Evolutionary conservation across 1,140 invertebrate species (phyloP), one percentile per base, ranked within the genome.

Genomic region (Drosophila nigromelanica): DNA sequence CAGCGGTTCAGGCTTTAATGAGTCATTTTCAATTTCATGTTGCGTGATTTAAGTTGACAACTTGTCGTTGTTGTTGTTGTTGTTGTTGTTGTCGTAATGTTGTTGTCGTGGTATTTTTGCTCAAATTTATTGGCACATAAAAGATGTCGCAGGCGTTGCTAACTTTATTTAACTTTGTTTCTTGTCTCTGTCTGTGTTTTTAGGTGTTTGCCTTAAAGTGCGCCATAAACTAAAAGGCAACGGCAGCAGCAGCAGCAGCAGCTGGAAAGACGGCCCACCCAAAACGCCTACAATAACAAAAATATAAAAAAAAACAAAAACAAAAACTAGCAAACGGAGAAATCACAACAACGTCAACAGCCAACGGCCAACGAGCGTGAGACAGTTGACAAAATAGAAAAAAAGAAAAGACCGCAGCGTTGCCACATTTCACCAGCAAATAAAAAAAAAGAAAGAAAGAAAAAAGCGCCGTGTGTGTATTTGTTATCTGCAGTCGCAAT

Each of bases 181-280:
- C 48, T 52, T 66, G 5, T 66, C 27, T 58, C 24, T 73, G 5
- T 55, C 12, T 56, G 39, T 62, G 12, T 50, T 52, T 86, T 87
- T 87, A 89, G 83, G 83, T 87, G 72, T 87, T 82, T 79, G 76
- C 72, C 76, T 89, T 89, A 83, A 89, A 89, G 82, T 87, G 82
- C 73, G 82, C 81, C 82, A 86, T 87, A 89, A 87, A 82, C 82
- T 74, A 89, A 78, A 87, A 73, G 62, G 56, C 74, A 78, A 62
- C 68, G 58, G 61, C 68, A 60, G 54, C 55, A 45, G 7, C 30
- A 51, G 55, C 58, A 56, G 42, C 60, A 54, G 15, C 54, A 69
- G 56, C 58, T 68, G 64, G 37, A 52, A 30, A 43, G 39, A 67
- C 69, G 56, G 77, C 74, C 75, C 74, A 80, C 75, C 74, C 77